Evolutionary conservation across 64 coral and sea anemone species (phyloP).

Genomic region (Montipora cactus): DNA sequence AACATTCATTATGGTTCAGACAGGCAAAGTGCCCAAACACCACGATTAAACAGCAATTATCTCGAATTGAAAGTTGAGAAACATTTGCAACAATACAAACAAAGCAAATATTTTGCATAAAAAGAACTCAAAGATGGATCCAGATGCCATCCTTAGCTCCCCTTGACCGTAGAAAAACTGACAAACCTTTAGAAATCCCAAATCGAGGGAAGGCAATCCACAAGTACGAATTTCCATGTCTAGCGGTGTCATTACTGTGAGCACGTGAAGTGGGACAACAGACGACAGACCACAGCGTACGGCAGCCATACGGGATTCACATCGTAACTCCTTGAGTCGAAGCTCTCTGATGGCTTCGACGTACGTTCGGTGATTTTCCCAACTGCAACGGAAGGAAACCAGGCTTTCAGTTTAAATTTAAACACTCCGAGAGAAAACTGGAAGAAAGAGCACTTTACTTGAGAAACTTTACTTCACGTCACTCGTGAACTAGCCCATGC

Average conservation of each 20-base stretch:
- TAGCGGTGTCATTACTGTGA: slow-evolving; percentile 78
- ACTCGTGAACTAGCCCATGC: too few relatives aligned
- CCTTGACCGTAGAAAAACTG: neutral
- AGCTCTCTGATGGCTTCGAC: slow-evolving; percentile 81
- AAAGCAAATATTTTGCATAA: too few relatives aligned
- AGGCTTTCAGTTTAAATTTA: neutral
- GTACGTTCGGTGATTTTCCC: slow-evolving; percentile 93
- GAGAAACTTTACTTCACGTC: too few relatives aligned
- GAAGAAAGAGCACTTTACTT: too few relatives aligned
- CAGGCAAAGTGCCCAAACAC: too few relatives aligned
- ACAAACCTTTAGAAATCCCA: slow-evolving; percentile 94
- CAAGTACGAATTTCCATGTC: slow-evolving; percentile 95
- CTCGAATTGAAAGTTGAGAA: too few relatives aligned
- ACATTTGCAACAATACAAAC: too few relatives aligned
- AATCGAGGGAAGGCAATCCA: slow-evolving; percentile 90
- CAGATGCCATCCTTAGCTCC: neutral
- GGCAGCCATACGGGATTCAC: slow-evolving; percentile 85
- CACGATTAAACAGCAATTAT: too few relatives aligned
- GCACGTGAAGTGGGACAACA: slow-evolving; percentile 88
- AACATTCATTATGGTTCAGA: too few relatives aligned
- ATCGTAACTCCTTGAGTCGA: slow-evolving; percentile 82
- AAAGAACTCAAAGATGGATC: neutral
- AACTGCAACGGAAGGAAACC: slow-evolving; percentile 38
- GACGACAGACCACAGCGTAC: slow-evolving; percentile 87
- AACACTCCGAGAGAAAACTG: too few relatives aligned